A percentile compares a stretch with the other conserved stretches of the same genome.
Conservation (phyloP, 1,140 invertebrate genomes). For the Rhysida immarginata region DNA sequence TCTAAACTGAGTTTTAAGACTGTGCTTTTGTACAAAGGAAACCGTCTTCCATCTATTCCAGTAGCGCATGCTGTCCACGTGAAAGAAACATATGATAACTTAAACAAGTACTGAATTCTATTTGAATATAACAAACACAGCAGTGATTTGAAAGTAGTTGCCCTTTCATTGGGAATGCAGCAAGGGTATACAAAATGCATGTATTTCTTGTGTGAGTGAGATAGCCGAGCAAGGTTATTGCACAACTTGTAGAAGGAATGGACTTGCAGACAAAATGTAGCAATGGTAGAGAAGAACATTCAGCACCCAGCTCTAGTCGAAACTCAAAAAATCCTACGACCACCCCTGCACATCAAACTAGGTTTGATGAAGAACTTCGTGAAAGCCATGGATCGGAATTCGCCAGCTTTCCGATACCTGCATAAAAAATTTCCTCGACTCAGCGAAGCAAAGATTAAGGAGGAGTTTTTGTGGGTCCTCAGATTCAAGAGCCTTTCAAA, state of each 20-base stretch:
- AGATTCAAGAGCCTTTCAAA: background rate
- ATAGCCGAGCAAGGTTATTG: background rate
- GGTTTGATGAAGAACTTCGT: background rate
- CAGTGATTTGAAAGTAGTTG: background rate
- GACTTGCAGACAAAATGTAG: background rate
- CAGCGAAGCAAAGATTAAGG: background rate
- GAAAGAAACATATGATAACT: slow-evolving; percentile 2
- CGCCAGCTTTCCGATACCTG: background rate
- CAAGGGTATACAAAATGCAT: background rate
- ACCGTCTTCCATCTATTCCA: slow-evolving; percentile 8
- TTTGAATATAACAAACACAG: background rate
- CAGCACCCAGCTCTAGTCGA: background rate
- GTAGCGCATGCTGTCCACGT: slow-evolving; percentile 2
- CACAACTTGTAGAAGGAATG: background rate
- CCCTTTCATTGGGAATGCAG: too few species aligned
- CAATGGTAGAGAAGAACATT: background rate
- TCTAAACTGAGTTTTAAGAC: slow-evolving; percentile 16
- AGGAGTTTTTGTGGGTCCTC: background rate
- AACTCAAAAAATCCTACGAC: background rate
- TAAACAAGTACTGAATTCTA: background rate
- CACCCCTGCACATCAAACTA: background rate
- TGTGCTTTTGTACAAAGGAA: slow-evolving; percentile 16
- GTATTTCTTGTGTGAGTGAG: background rate
- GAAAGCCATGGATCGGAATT: background rate
- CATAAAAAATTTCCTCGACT: background rate